Conservation (phyloP, 2,113 vertebrate genomes). For the Dasypus novemcinctus region DNA sequence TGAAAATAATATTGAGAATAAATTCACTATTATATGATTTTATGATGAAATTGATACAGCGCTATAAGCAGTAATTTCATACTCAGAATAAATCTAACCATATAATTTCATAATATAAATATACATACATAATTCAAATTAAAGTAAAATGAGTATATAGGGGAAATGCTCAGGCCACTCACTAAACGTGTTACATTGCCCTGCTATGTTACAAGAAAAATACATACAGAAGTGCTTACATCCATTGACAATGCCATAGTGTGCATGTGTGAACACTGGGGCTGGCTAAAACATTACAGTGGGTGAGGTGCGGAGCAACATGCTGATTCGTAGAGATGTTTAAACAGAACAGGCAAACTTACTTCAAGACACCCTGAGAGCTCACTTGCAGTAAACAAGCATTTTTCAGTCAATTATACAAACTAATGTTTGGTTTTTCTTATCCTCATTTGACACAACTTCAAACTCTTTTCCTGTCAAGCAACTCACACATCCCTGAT, state of each 20-base stretch:
- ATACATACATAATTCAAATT: not conserved
- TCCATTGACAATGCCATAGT: not conserved
- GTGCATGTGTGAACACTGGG: not conserved
- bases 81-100: not conserved
- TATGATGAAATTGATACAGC: not conserved
- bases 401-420: not conserved
- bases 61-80: constrained; percentile 12
- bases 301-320: not conserved
- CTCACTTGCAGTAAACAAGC: not conserved
- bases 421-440: not conserved
- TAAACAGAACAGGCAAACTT: not conserved
- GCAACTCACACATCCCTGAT: not conserved
- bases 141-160: not conserved
- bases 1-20: not conserved
- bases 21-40: not conserved
- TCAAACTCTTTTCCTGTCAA: not conserved
- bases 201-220: not conserved
- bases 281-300: not conserved
- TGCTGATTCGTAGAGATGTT: not conserved
- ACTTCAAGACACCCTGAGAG: not conserved
- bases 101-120: constrained; percentile 18
- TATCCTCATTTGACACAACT: not conserved
- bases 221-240: not conserved
- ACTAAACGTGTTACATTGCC: not conserved
- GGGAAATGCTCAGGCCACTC: not conserved